These are phyloP conservation scores for Cliona cf. orientalis DNA, from an alignment of 37 sponge, comb jelly and placozoan species.

Conservation along the genomic window DNA sequence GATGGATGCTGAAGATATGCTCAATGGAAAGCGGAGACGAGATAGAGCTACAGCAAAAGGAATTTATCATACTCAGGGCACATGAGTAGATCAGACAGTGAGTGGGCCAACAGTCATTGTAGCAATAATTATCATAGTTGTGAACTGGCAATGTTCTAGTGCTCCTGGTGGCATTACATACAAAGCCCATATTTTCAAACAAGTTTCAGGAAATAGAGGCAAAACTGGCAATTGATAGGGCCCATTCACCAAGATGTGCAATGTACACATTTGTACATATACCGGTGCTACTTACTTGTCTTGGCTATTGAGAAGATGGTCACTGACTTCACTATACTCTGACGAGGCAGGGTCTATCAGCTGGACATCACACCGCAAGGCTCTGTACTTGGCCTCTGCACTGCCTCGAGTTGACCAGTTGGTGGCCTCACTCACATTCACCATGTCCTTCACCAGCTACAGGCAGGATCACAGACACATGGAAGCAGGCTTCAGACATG, in stretches of 20 bases:
- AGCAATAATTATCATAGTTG: too few species aligned
- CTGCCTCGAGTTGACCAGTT: constrained; percentile 81
- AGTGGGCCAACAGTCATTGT: too few species aligned
- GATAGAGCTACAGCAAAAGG: constrained; percentile 26
- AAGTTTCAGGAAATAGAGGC: too few species aligned
- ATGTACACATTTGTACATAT: too few species aligned
- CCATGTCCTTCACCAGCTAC: constrained; percentile 85
- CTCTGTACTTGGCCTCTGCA: constrained; percentile 70
- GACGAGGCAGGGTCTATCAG: constrained; percentile 53
- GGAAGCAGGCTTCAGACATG: background rate
- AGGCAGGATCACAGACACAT: background rate
- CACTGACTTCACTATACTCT: constrained; percentile 61
- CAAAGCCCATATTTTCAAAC: background rate
- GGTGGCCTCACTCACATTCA: constrained; percentile 89
- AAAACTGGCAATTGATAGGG: too few species aligned
- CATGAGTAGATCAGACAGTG: too few species aligned
- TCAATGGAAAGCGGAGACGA: constrained; percentile 27
- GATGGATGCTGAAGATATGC: constrained; percentile 54
- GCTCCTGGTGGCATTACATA: background rate
- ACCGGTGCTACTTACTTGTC: constrained; percentile 49
- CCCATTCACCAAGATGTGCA: too few species aligned
- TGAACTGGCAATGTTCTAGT: too few species aligned
- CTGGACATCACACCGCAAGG: constrained; percentile 87
- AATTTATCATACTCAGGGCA: too few species aligned
- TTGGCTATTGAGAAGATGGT: constrained; percentile 64